Conservation (phyloP, 2,888 invertebrate species). For the Platerodrilus igneus region DNA sequence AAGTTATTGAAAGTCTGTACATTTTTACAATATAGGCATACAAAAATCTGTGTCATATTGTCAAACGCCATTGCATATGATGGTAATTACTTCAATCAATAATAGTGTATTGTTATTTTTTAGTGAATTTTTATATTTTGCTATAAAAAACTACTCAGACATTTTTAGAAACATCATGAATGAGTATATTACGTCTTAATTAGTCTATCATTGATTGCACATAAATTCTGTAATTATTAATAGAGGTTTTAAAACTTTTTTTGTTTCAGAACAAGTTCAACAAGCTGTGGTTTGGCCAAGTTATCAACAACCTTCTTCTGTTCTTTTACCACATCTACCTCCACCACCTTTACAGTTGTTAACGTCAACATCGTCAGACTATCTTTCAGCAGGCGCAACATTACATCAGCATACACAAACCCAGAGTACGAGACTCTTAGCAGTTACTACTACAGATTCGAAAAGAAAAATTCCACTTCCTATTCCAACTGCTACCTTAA, state of each 20-base stretch:
- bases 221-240: too few species aligned
- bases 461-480: conserved; percentile 51
- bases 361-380: conserved; percentile 51
- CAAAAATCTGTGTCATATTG: too few species aligned
- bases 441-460: conserved; percentile 54
- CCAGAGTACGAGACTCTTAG: conserved; percentile 63
- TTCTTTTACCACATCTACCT: conserved; percentile 56
- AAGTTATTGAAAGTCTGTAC: too few species aligned
- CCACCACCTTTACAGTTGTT: conserved; percentile 63
- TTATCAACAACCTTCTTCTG: conserved; percentile 52
- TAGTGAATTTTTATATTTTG: too few species aligned
- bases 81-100: too few species aligned
- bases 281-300: conserved; percentile 74
- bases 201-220: too few species aligned
- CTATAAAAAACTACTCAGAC: too few species aligned
- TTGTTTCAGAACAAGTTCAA: conserved; percentile 58
- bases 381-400: conserved; percentile 58
- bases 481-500: conserved; percentile 48
- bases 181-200: too few species aligned
- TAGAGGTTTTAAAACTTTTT: background rate
- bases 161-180: too few species aligned
- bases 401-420: conserved; percentile 63
- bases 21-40: too few species aligned
- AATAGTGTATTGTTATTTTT: too few species aligned
- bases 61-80: too few species aligned